Evolutionary conservation across 2,888 invertebrate species (phyloP), one percentile per base, ranked within the genome.

Genomic region (Mechanitis mazaeus): DNA sequence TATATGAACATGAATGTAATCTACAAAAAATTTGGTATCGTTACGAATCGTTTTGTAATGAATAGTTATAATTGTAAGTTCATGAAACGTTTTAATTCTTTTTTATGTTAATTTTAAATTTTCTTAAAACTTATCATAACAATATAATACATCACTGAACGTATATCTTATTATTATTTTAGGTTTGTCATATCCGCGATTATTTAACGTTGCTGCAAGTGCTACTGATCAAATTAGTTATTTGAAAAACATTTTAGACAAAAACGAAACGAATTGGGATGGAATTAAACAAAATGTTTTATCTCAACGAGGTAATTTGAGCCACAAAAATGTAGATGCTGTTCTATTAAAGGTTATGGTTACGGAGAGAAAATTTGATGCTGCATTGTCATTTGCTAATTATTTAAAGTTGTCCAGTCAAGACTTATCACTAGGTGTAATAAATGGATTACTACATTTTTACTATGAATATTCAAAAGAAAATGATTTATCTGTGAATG

Each of bases 371-470:
- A 84, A 92, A 53, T 80, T 91, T 56, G 73, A 88, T 55, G 73
- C 88, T 45, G 94, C 92, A 0, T 81, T 91, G 63, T 91, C 90
- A 42, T 95, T 93, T 81, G 79, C 93, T 0, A 75, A 90, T 5
- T 91, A 91, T 84, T 78, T 95, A 45, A 81, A 84, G 67, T 73
- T 72, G 0, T 82, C 83, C 59, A 83, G 90, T 45, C 77, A 83
- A 20, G 79, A 91, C 56, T 80, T 93, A 2, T 93, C 92, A 78
- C 72, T 93, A 45, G 93, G 93, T 1, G 84, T 92, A 0, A 77
- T 91, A 55, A 92, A 93, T 60, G 92, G 91, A 55, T 84, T 94
- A 58, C 76, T 94, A 60, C 77, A 79, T 63, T 75, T 93, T 3
- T 93, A 94, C 68, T 88, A 90, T 72, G 74, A 77, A 69, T 76